Evolutionary conservation across 1,140 invertebrate genomes (phyloP), one percentile per base, ranked within the genome.

Genomic region (Dryas iulia): DNA sequence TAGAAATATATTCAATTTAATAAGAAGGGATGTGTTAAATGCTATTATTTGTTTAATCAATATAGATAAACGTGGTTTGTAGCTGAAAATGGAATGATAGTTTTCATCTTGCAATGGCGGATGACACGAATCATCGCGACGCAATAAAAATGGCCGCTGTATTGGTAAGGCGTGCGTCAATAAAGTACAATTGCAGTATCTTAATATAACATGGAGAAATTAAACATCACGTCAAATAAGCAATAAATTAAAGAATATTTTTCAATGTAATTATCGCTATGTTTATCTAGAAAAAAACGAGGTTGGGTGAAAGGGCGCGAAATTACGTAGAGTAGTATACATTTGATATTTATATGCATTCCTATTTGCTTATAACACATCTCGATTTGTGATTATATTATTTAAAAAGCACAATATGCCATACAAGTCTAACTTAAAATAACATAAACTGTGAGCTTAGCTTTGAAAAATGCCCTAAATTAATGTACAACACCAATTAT

Each of bases 71-170:
- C 73, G 89, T 89, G 89, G 26, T 67, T 75, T 74, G 56, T 73
- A 83, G 64, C 72, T 66, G 71, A 66, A 69, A 79, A 78, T 60
- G 77, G 75, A 74, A 78, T 69, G 69, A 69, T 83, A 73, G 74
- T 88, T 89, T 84, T 77, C 66, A 79, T 80, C 79, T 86, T 83
- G 71, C 83, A 91, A 91, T 91, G 89, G 89, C 89, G 89, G 89
- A 88, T 91, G 89, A 91, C 89, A 91, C 89, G 86, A 91, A 87
- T 89, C 87, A 83, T 87, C 87, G 81, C 87, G 86, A 89, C 87
- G 86, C 89, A 90, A 91, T 91, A 90, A 91, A 91, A 85, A 91
- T 91, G 89, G 89, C 89, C 89, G 89, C 87, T 89, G 72, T 87
- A 83, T 88, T 79, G 89, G 89, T 91, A 91, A 91, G 89, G 87